Evolutionary conservation across 2,113 vertebrate species (phyloP).

Genomic region (Numenius arquata): DNA sequence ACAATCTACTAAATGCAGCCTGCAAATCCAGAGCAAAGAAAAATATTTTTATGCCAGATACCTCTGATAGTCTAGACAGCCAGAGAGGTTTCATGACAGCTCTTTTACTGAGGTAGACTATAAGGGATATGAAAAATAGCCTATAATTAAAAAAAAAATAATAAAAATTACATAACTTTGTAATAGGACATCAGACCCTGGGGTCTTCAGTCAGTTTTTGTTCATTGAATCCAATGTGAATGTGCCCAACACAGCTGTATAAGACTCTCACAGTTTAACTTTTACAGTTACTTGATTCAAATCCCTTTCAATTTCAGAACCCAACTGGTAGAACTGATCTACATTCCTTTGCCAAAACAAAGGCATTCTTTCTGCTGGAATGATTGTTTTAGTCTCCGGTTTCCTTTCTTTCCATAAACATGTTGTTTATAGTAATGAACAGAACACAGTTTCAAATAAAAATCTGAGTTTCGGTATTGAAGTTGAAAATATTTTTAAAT

Average conservation of each 20-base stretch:
- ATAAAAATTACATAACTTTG: background rate
- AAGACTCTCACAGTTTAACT: background rate
- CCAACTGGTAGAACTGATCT: background rate
- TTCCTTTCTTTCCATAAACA: background rate
- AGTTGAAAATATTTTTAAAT: background rate
- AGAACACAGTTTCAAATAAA: background rate
- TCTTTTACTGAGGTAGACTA: background rate
- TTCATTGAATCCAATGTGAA: background rate
- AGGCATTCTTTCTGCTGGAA: background rate
- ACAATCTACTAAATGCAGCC: background rate
- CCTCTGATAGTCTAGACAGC: background rate
- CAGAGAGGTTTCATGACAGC: background rate
- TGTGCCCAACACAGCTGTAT: background rate
- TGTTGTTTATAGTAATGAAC: background rate
- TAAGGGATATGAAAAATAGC: background rate
- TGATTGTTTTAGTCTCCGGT: background rate
- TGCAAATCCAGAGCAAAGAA: background rate
- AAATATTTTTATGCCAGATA: background rate
- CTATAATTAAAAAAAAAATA: background rate
- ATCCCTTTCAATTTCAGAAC: background rate
- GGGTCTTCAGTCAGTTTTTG: background rate
- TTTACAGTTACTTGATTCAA: background rate
- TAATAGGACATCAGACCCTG: background rate
- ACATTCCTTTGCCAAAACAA: background rate
- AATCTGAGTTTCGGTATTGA: background rate